Evolutionary conservation across 2,797 vertebrate genomes (phyloP), one percentile per base, ranked within the genome.

Genomic region (Apogon talboti): DNA sequence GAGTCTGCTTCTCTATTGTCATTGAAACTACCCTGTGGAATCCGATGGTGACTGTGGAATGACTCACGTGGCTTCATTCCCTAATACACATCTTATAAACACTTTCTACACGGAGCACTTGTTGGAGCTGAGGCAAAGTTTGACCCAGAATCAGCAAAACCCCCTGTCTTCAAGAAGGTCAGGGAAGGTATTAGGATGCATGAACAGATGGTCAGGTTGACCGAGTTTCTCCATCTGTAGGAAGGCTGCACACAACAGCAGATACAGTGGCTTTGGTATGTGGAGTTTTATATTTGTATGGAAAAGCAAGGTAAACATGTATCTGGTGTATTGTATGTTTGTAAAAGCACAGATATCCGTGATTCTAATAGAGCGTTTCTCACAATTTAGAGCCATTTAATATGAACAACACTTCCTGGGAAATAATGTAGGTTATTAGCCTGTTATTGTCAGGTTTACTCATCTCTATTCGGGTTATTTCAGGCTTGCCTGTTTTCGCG

Each of bases 121-220:
- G 3, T 43, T 40, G 30, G 13, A 35, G 24, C 21, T 41, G 16
- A 12, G 52, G 51, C 47, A n/a, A 57, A 16, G 24, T 19, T 41
- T 24, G 35, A 46, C 15, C 4, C 21, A 30, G 49, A 53, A 52
- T 72, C 33, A 37, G 47, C 54, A 67, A n/a, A 35, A 30, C 28
- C 37, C 28, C 33, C 15, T 12, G 1, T 18, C 62, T 50, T 7
- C 50, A 78, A 58, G 54, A 24, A 63, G 79, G 71, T 74, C 76
- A 82, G 0, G 2, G 18, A 49, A 52, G 81, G 79, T 66, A 84
- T 89, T 87, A 88, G 74, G 65, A 81, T 40, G 61, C 66, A 44
- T 37, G 66, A 86, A 65, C 91, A 92, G 91, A 91, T 91, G 90
- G 89, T 51, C 14, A 2, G 51, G 58, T 69, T 82, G 77, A 73